phyloP scores from a whole-genome alignment of 2,113 vertebrate species.

The Tiliqua scincoides region DNA sequence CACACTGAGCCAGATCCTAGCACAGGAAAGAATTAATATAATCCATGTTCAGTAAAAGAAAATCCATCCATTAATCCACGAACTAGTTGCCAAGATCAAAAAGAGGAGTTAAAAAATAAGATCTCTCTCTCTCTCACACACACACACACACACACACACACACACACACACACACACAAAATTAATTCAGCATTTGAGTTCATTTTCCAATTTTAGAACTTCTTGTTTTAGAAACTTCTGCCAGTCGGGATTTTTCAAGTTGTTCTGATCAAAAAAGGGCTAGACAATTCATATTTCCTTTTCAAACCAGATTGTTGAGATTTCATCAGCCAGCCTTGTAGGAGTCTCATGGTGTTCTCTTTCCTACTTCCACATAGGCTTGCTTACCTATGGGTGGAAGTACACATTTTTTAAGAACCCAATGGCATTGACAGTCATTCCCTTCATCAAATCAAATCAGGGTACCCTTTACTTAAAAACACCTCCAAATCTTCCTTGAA shows the following conservation, averaged over 20 bases:
- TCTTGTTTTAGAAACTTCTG: neutral
- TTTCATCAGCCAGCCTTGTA: neutral
- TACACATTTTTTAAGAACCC: neutral
- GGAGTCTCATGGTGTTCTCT: neutral
- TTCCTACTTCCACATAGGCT: too few species aligned
- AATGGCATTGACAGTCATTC: neutral
- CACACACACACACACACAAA: neutral
- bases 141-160: neutral
- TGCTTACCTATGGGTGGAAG: neutral
- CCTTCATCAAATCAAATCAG: neutral
- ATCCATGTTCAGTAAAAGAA: neutral
- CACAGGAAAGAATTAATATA: neutral
- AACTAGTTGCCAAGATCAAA: neutral
- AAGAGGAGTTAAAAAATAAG: neutral
- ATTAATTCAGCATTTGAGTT: neutral
- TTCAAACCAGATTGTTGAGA: neutral
- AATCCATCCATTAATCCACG: neutral
- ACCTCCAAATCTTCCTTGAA: neutral
- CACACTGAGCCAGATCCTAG: constrained; percentile 89
- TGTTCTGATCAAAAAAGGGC: too few species aligned
- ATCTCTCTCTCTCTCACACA: too few species aligned
- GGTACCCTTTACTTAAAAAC: neutral
- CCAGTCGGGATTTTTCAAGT: neutral
- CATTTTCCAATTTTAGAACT: neutral
- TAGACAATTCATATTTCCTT: too few species aligned